Conservation (phyloP, 2,888 invertebrate species). For the Actias luna region DNA sequence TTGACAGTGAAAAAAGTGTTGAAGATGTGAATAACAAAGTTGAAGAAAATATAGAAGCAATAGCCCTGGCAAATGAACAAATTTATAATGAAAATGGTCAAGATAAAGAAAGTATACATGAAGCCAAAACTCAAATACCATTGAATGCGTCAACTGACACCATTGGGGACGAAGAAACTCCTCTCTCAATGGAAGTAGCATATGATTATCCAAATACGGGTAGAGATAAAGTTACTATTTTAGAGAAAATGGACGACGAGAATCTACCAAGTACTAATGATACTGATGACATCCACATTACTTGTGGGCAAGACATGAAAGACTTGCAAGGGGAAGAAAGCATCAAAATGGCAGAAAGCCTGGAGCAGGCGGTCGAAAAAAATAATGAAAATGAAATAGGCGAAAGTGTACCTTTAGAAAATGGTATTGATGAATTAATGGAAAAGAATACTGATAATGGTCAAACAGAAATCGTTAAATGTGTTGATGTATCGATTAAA, state of each 20-base stretch:
- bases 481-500: slow-evolving; percentile 30
- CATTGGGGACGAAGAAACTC: slow-evolving; percentile 46
- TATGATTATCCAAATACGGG: slow-evolving; percentile 54
- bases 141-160: slow-evolving; percentile 43
- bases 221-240: slow-evolving; percentile 40
- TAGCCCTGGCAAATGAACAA: slow-evolving; percentile 4
- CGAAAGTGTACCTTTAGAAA: slow-evolving; percentile 36
- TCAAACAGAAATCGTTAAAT: slow-evolving; percentile 25
- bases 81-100: slow-evolving; percentile 18
- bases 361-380: slow-evolving; percentile 26
- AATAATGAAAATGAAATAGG: slow-evolving; percentile 27
- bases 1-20: slow-evolving; percentile 14
- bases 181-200: slow-evolving; percentile 55
- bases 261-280: slow-evolving; percentile 66
- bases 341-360: slow-evolving; percentile 23
- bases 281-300: slow-evolving; percentile 69
- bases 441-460: slow-evolving; percentile 34
- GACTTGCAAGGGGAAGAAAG: slow-evolving; percentile 53
- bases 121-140: slow-evolving; percentile 56
- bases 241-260: slow-evolving; percentile 63
- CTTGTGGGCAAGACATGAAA: slow-evolving; percentile 60
- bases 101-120: slow-evolving; percentile 37
- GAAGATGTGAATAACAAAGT: slow-evolving; percentile 11
- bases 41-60: neutral
- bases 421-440: slow-evolving; percentile 41